Percentiles rank a stretch among this genome's conserved stretches.
Evolutionary conservation across 1,140 invertebrate genomes (phyloP).

Genomic region (Papilio polyxenes): DNA sequence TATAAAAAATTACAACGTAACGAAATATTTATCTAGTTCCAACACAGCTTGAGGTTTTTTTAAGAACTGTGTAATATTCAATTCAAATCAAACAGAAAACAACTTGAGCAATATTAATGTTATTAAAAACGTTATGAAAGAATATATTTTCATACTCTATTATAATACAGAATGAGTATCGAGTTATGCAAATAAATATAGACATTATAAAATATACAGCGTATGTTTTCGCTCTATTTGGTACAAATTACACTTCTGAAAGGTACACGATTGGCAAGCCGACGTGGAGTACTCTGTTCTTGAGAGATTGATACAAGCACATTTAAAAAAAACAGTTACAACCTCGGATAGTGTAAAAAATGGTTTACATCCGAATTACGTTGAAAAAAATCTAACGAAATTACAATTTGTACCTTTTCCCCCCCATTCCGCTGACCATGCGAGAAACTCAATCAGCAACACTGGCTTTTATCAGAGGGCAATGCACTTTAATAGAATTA

Average conservation of each 20-base stretch:
- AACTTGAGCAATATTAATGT: constrained; percentile 5
- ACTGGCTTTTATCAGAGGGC: not conserved
- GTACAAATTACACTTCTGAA: constrained; percentile 52
- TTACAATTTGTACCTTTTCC: too few species aligned
- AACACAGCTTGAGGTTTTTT: not conserved
- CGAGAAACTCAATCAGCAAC: not conserved
- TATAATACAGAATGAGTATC: not conserved
- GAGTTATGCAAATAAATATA: constrained; percentile 47
- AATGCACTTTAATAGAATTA: not conserved
- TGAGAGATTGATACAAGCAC: constrained; percentile 35
- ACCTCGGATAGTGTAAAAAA: not conserved
- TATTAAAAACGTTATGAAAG: constrained; percentile 18
- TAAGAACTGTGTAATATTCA: not conserved
- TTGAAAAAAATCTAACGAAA: too few species aligned
- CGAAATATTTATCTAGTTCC: not conserved
- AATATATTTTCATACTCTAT: not conserved
- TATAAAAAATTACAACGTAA: not conserved
- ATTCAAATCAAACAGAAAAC: not conserved
- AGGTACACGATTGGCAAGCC: constrained; percentile 34
- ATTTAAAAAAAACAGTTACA: not conserved
- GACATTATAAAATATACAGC: constrained; percentile 40
- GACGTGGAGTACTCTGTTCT: constrained; percentile 31
- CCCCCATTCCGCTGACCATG: not conserved
- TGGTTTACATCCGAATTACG: too few species aligned
- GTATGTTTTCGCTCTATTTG: constrained; percentile 70